phyloP scores from a whole-genome alignment of 1,140 invertebrate genomes.

The Drosophila cardini region DNA sequence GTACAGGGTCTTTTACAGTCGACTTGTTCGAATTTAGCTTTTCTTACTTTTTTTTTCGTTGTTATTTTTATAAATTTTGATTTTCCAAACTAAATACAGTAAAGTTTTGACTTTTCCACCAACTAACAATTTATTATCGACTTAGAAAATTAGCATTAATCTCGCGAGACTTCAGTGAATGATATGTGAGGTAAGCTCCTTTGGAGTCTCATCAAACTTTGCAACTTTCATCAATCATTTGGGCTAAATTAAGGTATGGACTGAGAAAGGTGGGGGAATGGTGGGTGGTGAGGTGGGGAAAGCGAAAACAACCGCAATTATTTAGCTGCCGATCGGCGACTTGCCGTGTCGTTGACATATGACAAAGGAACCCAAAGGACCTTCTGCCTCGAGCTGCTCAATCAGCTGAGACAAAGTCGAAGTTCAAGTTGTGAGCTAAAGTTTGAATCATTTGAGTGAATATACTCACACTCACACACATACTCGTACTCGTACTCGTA shows the following conservation, averaged over 20 bases:
- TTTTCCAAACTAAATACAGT: neutral
- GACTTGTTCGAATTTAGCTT: too few relatives aligned
- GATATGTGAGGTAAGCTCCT: constrained; percentile 3
- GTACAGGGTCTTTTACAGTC: too few relatives aligned
- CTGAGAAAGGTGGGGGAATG: neutral
- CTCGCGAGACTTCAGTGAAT: constrained; percentile 31
- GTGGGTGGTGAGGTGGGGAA: neutral
- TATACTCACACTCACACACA: constrained; percentile 4
- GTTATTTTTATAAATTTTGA: too few relatives aligned
- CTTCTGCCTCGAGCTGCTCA: constrained; percentile 13
- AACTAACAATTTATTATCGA: constrained; percentile 9
- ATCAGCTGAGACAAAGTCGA: constrained; percentile 40
- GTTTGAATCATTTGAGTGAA: constrained; percentile 17
- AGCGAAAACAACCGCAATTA: constrained; percentile 40
- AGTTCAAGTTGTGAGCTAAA: constrained; percentile 20
- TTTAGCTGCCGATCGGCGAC: constrained; percentile 28
- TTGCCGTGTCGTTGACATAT: constrained; percentile 48
- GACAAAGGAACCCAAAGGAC: constrained; percentile 25
- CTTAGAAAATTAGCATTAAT: constrained; percentile 26
- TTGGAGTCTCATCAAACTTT: constrained; percentile 42
- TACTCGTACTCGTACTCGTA: neutral
- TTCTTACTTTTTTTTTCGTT: too few relatives aligned
- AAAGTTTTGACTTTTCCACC: constrained; percentile 4
- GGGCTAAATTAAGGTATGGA: constrained; percentile 60
- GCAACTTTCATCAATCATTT: constrained; percentile 66